Evolutionary conservation across 2,113 vertebrate genomes (phyloP).

Genomic region (Dinomys branickii): DNA sequence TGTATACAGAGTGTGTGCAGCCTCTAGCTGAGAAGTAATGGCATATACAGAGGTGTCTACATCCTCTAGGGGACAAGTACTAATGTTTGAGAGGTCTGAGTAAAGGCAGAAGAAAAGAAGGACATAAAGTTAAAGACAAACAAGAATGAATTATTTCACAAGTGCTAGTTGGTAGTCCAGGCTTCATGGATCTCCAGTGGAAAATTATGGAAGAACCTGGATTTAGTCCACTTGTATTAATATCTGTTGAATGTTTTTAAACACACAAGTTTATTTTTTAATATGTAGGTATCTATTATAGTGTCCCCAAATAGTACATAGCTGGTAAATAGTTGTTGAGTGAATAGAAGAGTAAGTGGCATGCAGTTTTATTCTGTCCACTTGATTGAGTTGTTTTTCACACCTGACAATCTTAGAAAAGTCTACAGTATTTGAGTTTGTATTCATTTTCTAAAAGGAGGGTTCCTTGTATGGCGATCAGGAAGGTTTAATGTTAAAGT

Average conservation of each 20-base stretch:
- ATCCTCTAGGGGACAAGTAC: neutral
- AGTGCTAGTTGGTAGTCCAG: neutral
- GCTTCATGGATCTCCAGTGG: neutral
- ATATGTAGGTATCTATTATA: neutral
- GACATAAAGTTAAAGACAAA: neutral
- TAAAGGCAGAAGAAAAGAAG: neutral
- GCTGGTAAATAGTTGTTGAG: neutral
- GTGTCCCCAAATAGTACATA: neutral
- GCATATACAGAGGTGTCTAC: neutral
- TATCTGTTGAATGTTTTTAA: neutral
- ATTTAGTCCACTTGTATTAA: neutral
- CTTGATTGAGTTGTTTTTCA: neutral
- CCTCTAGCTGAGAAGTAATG: neutral
- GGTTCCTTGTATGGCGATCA: neutral
- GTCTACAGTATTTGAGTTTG: neutral
- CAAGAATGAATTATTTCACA: neutral
- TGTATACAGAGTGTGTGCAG: neutral
- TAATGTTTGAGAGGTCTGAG: neutral
- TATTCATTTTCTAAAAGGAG: neutral
- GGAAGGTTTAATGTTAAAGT: constrained; percentile 28
- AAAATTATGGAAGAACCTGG: neutral
- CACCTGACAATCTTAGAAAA: neutral
- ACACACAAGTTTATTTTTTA: constrained; percentile 24
- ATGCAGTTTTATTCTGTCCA: neutral
- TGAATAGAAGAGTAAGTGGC: neutral